Evolutionary conservation across 2,797 vertebrate species (phyloP).

Genomic region (Antrozous pallidus): DNA sequence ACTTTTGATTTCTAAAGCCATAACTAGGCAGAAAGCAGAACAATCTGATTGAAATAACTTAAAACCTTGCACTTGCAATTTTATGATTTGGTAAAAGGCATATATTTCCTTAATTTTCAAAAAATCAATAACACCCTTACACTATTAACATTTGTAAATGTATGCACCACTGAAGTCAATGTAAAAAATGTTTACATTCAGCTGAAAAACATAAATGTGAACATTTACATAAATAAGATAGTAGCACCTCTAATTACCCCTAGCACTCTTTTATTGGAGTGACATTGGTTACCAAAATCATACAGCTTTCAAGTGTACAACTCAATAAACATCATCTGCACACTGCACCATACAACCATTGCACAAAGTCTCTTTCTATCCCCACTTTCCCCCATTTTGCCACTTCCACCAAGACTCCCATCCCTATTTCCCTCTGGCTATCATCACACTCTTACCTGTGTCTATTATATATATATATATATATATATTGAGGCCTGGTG

Average conservation of each 20-base stretch:
- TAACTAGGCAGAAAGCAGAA: background rate
- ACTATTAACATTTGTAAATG: slow-evolving; percentile 24
- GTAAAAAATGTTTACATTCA: slow-evolving; percentile 4
- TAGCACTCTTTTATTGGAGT: background rate
- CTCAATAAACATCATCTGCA: background rate
- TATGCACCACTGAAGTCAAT: background rate
- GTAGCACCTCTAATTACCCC: background rate
- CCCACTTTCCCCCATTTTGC: background rate
- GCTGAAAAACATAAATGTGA: background rate
- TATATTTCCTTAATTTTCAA: background rate
- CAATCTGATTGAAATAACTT: background rate
- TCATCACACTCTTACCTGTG: background rate
- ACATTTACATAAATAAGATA: background rate
- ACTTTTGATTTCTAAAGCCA: background rate
- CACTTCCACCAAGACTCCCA: background rate
- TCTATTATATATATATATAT: too few species aligned
- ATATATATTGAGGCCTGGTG: too few species aligned
- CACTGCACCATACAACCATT: background rate
- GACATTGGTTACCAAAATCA: background rate
- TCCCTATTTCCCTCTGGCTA: background rate
- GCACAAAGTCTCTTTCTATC: background rate
- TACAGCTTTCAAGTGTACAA: background rate
- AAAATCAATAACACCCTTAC: background rate
- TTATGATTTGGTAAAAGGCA: background rate
- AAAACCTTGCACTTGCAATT: background rate